Conservation (phyloP, 2,113 vertebrate species). For the Dissostichus mawsoni region DNA sequence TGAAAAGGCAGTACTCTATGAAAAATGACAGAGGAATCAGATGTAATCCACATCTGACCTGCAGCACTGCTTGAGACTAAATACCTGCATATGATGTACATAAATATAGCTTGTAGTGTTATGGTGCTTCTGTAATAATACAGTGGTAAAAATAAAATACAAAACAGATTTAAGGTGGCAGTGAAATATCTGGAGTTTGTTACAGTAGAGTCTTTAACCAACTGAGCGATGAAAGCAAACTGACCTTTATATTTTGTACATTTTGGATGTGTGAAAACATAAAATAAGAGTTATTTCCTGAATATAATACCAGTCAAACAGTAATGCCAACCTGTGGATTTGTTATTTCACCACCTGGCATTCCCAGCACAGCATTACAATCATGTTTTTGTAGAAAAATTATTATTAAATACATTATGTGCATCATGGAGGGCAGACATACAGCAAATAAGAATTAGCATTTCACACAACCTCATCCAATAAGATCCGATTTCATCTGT, state of each 20-base stretch:
- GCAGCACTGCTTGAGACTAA: conserved; percentile 30
- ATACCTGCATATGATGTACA: conserved; percentile 31
- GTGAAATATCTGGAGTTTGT: conserved; percentile 37
- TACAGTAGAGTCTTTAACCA: background rate
- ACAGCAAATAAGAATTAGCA: background rate
- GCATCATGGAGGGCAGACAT: conserved; percentile 78
- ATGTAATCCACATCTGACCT: conserved; percentile 37
- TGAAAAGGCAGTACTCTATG: conserved; percentile 23
- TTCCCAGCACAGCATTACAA: conserved; percentile 46
- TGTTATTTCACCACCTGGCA: conserved; percentile 34
- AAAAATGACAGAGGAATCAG: conserved; percentile 28
- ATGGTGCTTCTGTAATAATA: conserved; percentile 25
- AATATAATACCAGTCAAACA: conserved; percentile 23
- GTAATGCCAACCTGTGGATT: background rate
- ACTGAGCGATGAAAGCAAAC: conserved; percentile 13
- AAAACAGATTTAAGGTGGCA: conserved; percentile 35
- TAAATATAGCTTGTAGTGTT: conserved; percentile 61
- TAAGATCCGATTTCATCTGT: background rate
- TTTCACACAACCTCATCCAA: background rate
- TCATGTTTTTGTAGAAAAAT: conserved; percentile 56
- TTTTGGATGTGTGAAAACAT: conserved; percentile 4
- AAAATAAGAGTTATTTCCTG: background rate
- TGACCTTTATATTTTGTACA: conserved; percentile 7
- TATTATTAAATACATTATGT: conserved; percentile 64
- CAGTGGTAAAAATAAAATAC: conserved; percentile 17